phyloP scores from a whole-genome alignment of 2,797 vertebrate genomes.

The Spizella passerina region DNA sequence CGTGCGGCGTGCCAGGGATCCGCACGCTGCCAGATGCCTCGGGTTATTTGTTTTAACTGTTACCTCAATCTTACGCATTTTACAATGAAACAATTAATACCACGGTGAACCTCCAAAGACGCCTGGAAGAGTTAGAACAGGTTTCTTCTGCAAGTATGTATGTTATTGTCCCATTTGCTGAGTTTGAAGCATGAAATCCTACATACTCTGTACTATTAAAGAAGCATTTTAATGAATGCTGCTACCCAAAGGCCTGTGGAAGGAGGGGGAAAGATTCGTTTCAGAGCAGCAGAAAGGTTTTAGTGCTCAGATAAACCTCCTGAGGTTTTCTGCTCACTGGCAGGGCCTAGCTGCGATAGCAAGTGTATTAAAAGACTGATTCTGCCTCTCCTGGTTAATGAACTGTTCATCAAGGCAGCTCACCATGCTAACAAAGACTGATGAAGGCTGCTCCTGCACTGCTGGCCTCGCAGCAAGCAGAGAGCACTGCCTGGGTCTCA shows the following conservation, averaged over 20 bases:
- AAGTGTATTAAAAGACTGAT: conserved; percentile 57
- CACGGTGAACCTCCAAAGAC: neutral
- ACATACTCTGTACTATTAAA: neutral
- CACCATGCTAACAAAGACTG: conserved; percentile 61
- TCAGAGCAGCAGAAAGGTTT: conserved; percentile 13
- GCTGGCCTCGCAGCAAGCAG: conserved; percentile 18
- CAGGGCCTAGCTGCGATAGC: neutral
- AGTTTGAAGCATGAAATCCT: neutral
- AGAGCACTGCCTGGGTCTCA: conserved; percentile 34
- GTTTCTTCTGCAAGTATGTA: neutral
- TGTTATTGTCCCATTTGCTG: neutral
- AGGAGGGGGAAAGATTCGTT: conserved; percentile 11
- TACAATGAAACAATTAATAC: conserved; percentile 40
- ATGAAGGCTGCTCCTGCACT: conserved; percentile 58
- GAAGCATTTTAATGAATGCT: conserved; percentile 17
- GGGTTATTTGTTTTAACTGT: conserved; percentile 62
- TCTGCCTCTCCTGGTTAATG: conserved; percentile 66
- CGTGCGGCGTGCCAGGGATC: neutral
- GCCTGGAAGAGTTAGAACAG: conserved; percentile 16
- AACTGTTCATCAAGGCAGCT: conserved; percentile 60
- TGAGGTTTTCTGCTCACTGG: neutral
- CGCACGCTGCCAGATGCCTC: conserved; percentile 24
- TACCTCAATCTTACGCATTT: conserved; percentile 36
- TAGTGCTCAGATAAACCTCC: neutral
- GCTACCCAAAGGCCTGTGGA: neutral